A percentile compares a stretch with the other conserved stretches of the same genome.
Conservation (phyloP, 1,140 invertebrate species). For the Drosophila busckii region DNA sequence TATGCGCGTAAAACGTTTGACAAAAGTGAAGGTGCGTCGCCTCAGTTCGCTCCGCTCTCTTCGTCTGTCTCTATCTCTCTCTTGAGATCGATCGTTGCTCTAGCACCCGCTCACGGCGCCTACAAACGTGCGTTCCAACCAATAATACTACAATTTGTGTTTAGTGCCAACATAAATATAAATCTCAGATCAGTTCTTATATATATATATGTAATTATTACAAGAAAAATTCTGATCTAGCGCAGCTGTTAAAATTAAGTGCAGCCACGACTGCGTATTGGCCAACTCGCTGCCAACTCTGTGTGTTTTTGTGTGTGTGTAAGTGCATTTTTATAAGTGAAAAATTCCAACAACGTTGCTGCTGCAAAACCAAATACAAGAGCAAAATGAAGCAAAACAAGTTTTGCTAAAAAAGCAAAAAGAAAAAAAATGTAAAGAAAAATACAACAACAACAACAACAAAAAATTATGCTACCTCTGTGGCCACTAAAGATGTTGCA, state of each 20-base stretch:
- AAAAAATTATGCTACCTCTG: slow-evolving; percentile 55
- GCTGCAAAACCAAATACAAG: slow-evolving; percentile 59
- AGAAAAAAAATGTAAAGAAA: slow-evolving; percentile 20
- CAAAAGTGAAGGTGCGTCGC: slow-evolving; percentile 65
- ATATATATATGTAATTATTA: slow-evolving; percentile 5
- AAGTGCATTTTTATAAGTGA: slow-evolving; percentile 64
- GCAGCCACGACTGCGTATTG: slow-evolving; percentile 23
- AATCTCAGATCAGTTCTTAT: too few species aligned
- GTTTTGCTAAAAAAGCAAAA: slow-evolving; percentile 59
- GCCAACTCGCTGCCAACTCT: slow-evolving; percentile 16
- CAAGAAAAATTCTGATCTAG: slow-evolving; percentile 5
- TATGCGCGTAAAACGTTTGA: slow-evolving; percentile 28
- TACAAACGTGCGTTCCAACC: too few species aligned
- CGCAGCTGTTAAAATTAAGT: slow-evolving; percentile 43
- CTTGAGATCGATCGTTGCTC: too few species aligned
- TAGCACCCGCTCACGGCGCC: too few species aligned
- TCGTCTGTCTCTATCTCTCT: too few species aligned
- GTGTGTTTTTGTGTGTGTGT: slow-evolving; percentile 12
- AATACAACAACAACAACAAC: too few species aligned
- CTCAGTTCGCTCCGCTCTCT: too few species aligned
- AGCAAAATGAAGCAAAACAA: slow-evolving; percentile 74
- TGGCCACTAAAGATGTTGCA: slow-evolving; percentile 42
- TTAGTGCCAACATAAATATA: too few species aligned
- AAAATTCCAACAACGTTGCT: slow-evolving; percentile 72
- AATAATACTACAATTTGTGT: too few species aligned